Evolutionary conservation across 2,888 invertebrate genomes (phyloP), one percentile per base, ranked within the genome.

Genomic region (Caenorhabditis becei): DNA sequence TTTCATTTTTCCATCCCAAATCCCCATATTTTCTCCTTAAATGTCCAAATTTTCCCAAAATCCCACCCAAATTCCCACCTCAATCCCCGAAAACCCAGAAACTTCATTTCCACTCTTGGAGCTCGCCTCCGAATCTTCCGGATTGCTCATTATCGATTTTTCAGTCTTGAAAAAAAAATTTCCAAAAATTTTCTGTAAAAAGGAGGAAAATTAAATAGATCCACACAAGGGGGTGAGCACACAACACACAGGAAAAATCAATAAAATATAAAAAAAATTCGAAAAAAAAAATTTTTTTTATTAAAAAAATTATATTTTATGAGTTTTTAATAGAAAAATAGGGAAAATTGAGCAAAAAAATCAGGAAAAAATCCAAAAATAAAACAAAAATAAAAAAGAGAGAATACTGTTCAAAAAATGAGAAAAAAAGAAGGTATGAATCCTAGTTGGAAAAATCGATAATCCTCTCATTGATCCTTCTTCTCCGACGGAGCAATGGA

Each of bases 401-500:
- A 8, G 14, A 24, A 35, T 28, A 69, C 62, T 62, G 62, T 28
- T n/a, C n/a, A 4, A 20, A 65, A 32, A 51, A 11, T 7, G 4
- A 7, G 32, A 2, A 18, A 32, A 35, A 71, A 35, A 47, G 56
- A 23, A 2, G 18, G 0, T 53, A 62, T 54, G 35, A 59, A 56
- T 49, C 53, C 3, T 47, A 18, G 18, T n/a, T n/a, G n/a, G n/a
- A n/a, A n/a, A n/a, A n/a, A n/a, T 18, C 20, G 4, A 47, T 47
- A n/a, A 47, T n/a, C n/a, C n/a, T n/a, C n/a, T 71, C 79, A 89
- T 70, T 88, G 88, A 65, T 89, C 88, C 56, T 89, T 89, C 83
- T 89, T 89, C 63, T 88, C 86, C 41, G 79, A 78, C 8, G 80
- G 67, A n/a, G 88, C 77, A 61, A 88, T 82, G 4, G 87, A 77